phyloP scores from a whole-genome alignment of 2,797 vertebrate species.

The Morus bassanus region DNA sequence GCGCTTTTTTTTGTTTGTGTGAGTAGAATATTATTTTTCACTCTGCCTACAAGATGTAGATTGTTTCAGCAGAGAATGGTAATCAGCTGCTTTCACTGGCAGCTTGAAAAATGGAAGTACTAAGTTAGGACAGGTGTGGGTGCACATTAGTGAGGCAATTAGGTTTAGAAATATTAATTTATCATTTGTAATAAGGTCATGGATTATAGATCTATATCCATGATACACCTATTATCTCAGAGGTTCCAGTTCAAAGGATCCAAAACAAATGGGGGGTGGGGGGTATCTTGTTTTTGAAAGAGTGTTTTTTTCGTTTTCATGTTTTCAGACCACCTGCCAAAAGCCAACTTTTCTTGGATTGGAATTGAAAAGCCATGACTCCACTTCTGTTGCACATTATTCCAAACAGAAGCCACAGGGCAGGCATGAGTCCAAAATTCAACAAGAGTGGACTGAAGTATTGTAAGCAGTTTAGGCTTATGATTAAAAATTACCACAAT shows the following conservation, averaged over 20 bases:
- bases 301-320: background rate
- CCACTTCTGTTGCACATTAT: background rate
- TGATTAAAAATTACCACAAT: background rate
- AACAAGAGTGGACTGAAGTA: background rate
- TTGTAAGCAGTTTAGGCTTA: background rate
- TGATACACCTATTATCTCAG: constrained; percentile 47
- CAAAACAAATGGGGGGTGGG: background rate
- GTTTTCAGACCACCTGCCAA: background rate
- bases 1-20: background rate
- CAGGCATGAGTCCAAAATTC: background rate
- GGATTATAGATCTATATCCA: constrained; percentile 60
- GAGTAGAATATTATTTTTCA: background rate
- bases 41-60: background rate
- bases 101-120: constrained; percentile 58
- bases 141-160: constrained; percentile 71
- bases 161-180: constrained; percentile 71
- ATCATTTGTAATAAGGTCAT: constrained; percentile 63
- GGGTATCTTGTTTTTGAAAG: background rate
- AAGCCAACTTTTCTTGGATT: background rate
- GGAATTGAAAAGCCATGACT: background rate
- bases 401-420: background rate
- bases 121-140: constrained; percentile 68
- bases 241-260: constrained; percentile 24
- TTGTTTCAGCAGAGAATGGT: background rate
- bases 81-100: constrained; percentile 40